Conservation (phyloP, 2,888 invertebrate species). For the Malthinus seriepunctatus region DNA sequence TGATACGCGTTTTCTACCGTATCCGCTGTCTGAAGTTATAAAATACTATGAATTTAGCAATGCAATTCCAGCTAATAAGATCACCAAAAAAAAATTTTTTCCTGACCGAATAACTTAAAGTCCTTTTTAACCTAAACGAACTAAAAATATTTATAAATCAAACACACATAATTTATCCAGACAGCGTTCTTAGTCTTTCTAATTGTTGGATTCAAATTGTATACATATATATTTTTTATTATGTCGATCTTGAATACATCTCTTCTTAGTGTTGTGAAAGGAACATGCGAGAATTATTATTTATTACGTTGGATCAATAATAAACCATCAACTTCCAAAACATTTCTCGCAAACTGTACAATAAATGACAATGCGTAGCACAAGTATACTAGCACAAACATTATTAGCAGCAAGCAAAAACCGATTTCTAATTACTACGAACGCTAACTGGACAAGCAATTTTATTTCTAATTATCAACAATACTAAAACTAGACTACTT, state of each 20-base stretch:
- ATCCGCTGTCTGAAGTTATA: constrained; percentile 50
- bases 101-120: constrained; percentile 5
- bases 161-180: constrained; percentile 18
- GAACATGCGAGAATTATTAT: constrained; percentile 10
- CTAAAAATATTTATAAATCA: constrained; percentile 1
- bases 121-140: constrained; percentile 6
- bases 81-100: constrained; percentile 14
- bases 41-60: constrained; percentile 27
- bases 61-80: constrained; percentile 3
- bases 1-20: constrained; percentile 74
- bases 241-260: constrained; percentile 10
- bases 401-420: constrained; percentile 44
- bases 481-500: constrained; percentile 23
- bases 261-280: constrained; percentile 14
- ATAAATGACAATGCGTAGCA: constrained; percentile 27
- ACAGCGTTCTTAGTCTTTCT: constrained; percentile 27
- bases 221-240: constrained; percentile 5
- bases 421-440: constrained; percentile 43
- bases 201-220: background rate
- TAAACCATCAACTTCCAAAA: constrained; percentile 5
- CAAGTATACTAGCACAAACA: constrained; percentile 34
- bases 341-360: constrained; percentile 24
- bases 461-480: constrained; percentile 36
- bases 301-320: constrained; percentile 5
- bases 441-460: constrained; percentile 46